Evolutionary conservation across 2,888 invertebrate genomes (phyloP), one percentile per base, ranked within the genome.

Genomic region (Automeris io): DNA sequence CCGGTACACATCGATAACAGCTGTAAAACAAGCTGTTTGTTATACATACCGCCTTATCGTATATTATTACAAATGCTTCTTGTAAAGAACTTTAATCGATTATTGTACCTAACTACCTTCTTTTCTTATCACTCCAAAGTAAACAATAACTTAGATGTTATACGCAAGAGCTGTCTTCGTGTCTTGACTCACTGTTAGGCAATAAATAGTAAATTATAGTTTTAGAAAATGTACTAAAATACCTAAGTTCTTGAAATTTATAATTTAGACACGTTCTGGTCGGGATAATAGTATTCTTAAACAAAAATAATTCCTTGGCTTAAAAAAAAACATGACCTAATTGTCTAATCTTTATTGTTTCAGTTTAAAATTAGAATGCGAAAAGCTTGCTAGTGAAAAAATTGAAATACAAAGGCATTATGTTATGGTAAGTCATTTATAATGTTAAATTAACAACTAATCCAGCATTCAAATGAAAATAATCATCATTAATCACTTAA

Each of bases 331-430:
- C n/a, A n/a, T n/a, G n/a, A n/a, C n/a, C 31, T 43, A 40, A 29
- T 29, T 29, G 22, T 29, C 18, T 8, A 41, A 40, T 51, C 40
- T 57, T 49, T 59, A 59, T 79, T 83, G 79, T 89, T 89, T 64
- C 90, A 91, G 91, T 79, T 88, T 95, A 82, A 94, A 95, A 88
- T 89, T 94, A 88, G 95, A 95, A 88, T 93, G 94, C 82, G 95
- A 95, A 86, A 95, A 95, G 83, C 85, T 95, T 78, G 93, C 93
- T 66, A 92, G 92, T 75, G 95, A 95, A 88, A 95, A 95, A 88
- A 94, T 94, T 63, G 94, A 95, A 88, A 93, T 95, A 88, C 95
- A 95, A 80, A 90, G 95, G 82, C 94, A 95, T 88, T 95, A 95
- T 87, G 94, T 95, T 56, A 95, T 95, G 95, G 94, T 94, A 83